Evolutionary conservation across 2,888 invertebrate genomes (phyloP), one percentile per base, ranked within the genome.

Genomic region (Ornithoptera alexandrae): DNA sequence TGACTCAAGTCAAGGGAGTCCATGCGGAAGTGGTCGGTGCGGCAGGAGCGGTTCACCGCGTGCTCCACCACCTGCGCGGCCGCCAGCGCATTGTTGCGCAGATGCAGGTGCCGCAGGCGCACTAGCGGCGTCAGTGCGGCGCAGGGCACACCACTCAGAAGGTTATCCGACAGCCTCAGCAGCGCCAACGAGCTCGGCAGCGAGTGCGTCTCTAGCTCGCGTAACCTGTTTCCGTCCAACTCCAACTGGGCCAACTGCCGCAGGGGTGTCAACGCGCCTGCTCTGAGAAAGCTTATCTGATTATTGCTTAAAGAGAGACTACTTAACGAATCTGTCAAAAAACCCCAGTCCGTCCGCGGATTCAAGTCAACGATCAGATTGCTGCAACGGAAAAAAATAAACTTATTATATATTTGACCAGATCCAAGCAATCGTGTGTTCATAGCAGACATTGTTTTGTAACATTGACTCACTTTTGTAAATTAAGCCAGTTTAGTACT

Each of bases 1-100:
- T 96, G 95, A 20, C 96, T 95, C 67, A 97, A 87, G 83, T 97
- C 97, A 22, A 97, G 91, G 73, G 95, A 95, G 76, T 97, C 96
- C 62, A 97, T 81, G 75, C 94, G 94, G 76, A 93, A 93, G 66
- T 85, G 83, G 30, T 90, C 85, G 67, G 85, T 85, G 62, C 76
- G 86, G 68, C 86, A 83, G 17, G 81, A 74, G 61, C 73, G 72
- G 74, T 82, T 79, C 65, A 71, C 62, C n/a, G 69, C 60, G 65
- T 63, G 70, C 36, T 74, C 71, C 74, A 85, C 67, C 1, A 7
- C 80, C 67, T 89, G 77, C 59, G 80, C 75, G 74, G 85, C 66
- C 1, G 39, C 79, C 67, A 89, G 77, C 60, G 80, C 75, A 74
- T 90, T 89, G 72, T 83, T 81, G 12, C 95, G 90, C 36, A 96